A percentile compares a stretch with the other conserved stretches of the same genome.
Conservation (phyloP, 2,797 vertebrate species). For the Falco concolor region DNA sequence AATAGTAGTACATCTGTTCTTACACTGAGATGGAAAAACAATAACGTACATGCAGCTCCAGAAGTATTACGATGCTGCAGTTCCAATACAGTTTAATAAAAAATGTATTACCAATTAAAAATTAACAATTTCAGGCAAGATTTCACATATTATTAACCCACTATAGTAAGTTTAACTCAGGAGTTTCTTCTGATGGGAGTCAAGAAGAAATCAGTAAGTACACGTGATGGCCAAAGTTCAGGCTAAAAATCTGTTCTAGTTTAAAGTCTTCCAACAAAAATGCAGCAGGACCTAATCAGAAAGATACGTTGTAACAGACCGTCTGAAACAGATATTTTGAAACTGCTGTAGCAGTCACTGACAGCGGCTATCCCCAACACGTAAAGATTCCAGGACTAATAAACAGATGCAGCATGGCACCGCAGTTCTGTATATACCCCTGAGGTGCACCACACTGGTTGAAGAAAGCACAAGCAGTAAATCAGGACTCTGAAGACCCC, state of each 20-base stretch:
- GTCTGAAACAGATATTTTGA: background rate
- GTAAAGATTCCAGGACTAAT: background rate
- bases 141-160: background rate
- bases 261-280: background rate
- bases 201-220: background rate
- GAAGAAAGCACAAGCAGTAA: background rate
- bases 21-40: background rate
- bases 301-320: background rate
- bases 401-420: background rate
- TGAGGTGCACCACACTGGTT: background rate
- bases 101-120: background rate
- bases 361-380: background rate
- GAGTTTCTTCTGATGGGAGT: background rate
- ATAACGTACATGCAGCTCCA: accelerated
- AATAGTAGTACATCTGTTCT: background rate
- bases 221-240: background rate
- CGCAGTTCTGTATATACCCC: accelerated
- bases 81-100: background rate
- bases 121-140: background rate
- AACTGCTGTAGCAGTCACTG: background rate
- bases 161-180: background rate
- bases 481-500: background rate
- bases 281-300: background rate
- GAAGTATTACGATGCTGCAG: background rate
- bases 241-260: background rate